Conservation (phyloP, 2,113 vertebrate species). For the Nestor notabilis region DNA sequence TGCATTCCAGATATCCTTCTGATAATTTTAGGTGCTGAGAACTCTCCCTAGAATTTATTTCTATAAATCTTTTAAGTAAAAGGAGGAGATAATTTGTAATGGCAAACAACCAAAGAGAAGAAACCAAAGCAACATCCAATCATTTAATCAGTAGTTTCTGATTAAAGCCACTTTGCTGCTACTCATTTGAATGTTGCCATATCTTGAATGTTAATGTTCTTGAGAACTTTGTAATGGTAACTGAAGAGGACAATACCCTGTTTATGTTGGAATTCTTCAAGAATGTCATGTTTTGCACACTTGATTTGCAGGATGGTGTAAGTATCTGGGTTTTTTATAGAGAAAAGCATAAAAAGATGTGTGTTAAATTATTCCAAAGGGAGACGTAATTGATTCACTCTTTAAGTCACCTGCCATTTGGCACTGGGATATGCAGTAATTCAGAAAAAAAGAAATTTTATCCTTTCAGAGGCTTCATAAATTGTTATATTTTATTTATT, state of each 20-base stretch:
- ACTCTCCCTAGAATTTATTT: neutral
- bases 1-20: neutral
- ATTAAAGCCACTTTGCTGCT: neutral
- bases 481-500: conserved; percentile 10
- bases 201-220: neutral
- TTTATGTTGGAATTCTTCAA: neutral
- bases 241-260: neutral
- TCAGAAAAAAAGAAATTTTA: neutral
- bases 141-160: neutral
- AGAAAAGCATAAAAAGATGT: neutral
- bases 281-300: neutral
- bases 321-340: neutral
- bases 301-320: neutral
- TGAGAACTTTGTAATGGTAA: neutral
- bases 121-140: neutral
- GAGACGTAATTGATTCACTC: neutral
- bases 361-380: neutral
- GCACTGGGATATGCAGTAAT: neutral
- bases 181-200: neutral
- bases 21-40: neutral
- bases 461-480: neutral
- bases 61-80: neutral
- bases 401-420: conserved; percentile 10
- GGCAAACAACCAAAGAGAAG: neutral
- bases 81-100: neutral